Evolutionary conservation across 2,797 vertebrate species (phyloP).

Genomic region (Vireo griseus): DNA sequence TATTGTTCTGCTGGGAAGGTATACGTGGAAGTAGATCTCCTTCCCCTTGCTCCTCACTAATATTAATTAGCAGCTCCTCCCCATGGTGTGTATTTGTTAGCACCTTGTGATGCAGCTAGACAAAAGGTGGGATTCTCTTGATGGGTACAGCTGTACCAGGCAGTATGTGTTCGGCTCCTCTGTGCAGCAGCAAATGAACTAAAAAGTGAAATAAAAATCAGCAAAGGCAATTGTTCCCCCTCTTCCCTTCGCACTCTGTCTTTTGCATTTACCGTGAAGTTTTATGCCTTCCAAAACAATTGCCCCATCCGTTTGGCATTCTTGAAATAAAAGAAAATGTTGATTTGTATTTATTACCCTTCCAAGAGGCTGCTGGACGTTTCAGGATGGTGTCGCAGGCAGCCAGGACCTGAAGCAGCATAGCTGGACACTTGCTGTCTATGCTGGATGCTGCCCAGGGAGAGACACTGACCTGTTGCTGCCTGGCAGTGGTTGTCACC

Average conservation of each 20-base stretch:
- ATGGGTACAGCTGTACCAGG: fast-evolving
- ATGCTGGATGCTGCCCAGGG: background rate
- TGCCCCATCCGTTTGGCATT: background rate
- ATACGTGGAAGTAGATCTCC: background rate
- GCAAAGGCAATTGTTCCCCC: background rate
- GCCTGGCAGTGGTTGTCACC: background rate
- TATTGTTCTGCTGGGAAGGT: background rate
- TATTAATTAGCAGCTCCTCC: background rate
- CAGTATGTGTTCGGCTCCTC: background rate
- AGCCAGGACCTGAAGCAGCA: background rate
- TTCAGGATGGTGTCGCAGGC: background rate
- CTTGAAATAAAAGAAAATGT: background rate
- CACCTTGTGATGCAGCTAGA: background rate
- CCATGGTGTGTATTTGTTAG: background rate
- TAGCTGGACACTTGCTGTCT: background rate
- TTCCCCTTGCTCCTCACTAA: background rate
- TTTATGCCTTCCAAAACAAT: background rate
- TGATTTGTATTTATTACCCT: background rate
- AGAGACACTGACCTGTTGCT: background rate
- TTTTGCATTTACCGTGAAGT: background rate
- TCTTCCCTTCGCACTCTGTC: background rate
- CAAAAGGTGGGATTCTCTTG: background rate
- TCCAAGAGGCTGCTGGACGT: background rate
- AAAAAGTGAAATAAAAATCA: background rate
- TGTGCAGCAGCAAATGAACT: background rate